phyloP scores from a whole-genome alignment of 2,113 vertebrate genomes.

The Poecile atricapillus region DNA sequence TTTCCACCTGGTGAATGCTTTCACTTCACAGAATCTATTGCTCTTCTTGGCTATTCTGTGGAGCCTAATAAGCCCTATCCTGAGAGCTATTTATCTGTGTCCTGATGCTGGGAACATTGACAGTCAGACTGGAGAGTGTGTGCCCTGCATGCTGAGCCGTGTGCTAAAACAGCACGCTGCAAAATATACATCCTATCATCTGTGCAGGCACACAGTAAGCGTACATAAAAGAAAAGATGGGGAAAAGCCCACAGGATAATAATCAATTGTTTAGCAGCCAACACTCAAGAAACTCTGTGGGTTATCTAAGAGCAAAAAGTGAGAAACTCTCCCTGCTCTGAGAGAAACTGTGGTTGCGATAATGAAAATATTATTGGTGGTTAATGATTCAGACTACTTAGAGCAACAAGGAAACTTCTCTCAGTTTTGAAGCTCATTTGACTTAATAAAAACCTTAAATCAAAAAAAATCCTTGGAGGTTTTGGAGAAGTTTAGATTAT shows the following conservation, averaged over 20 bases:
- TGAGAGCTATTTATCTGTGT: not conserved
- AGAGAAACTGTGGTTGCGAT: not conserved
- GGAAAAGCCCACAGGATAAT: not conserved
- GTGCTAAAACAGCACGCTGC: not conserved
- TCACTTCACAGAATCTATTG: not conserved
- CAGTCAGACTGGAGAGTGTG: not conserved
- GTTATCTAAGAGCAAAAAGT: not conserved
- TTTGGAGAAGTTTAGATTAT: not conserved
- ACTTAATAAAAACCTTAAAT: not conserved
- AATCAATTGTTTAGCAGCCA: not conserved
- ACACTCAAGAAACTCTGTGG: not conserved
- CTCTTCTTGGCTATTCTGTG: not conserved
- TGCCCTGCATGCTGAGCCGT: not conserved
- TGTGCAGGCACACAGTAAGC: not conserved
- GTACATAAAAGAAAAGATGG: not conserved
- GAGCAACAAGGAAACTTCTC: not conserved
- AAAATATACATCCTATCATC: not conserved
- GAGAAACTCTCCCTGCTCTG: not conserved
- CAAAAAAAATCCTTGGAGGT: not conserved
- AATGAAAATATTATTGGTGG: not conserved
- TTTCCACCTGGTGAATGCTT: constrained; percentile 13
- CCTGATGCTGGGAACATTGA: not conserved
- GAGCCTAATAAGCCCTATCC: constrained; percentile 1
- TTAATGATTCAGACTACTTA: not conserved
- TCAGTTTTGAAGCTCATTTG: not conserved